Evolutionary conservation across 2,113 vertebrate genomes (phyloP).

Genomic region (Vidua macroura): DNA sequence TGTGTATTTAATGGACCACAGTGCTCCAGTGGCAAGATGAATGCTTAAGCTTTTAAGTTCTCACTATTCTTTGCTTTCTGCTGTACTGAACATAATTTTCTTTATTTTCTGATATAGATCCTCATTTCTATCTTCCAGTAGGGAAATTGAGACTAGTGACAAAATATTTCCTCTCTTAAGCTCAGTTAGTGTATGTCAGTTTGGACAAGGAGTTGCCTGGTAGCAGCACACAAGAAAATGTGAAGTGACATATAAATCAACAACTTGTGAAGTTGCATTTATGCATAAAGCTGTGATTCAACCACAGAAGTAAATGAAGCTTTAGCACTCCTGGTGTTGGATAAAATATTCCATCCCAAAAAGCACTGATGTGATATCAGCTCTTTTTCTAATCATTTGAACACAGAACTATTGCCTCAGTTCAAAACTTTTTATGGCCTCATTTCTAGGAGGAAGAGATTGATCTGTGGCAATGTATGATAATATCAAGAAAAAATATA

Average conservation of each 20-base stretch:
- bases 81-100: background rate
- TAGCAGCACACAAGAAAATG: background rate
- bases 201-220: background rate
- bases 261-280: background rate
- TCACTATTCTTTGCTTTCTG: background rate
- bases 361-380: background rate
- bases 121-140: background rate
- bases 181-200: background rate
- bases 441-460: background rate
- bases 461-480: background rate
- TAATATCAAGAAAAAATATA: background rate
- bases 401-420: background rate
- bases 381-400: background rate
- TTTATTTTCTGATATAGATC: background rate
- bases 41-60: background rate
- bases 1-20: background rate
- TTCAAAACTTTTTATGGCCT: background rate
- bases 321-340: background rate
- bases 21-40: background rate
- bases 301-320: background rate
- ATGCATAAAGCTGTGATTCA: background rate
- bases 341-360: background rate
- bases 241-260: background rate
- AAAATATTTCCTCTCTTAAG: background rate
- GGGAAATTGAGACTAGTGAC: background rate